phyloP scores from a whole-genome alignment of 2,888 invertebrate species.

The Eilema griseolum region DNA sequence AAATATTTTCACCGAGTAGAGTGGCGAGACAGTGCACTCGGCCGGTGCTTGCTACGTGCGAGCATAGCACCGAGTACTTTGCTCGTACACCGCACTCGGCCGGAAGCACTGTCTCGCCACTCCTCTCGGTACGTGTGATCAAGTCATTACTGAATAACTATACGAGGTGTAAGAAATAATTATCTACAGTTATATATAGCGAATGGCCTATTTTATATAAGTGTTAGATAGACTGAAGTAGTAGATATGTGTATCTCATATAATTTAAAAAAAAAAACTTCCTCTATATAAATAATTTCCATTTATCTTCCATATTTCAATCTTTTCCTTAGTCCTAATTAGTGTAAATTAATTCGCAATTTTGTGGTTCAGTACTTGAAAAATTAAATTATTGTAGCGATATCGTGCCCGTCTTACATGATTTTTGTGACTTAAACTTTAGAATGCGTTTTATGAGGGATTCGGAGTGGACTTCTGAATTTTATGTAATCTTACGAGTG shows the following conservation, averaged over 20 bases:
- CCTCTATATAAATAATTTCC: conserved; percentile 27
- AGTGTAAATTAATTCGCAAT: conserved; percentile 26
- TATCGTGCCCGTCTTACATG: not conserved
- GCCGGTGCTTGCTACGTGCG: no score
- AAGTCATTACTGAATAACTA: not conserved
- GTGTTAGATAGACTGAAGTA: conserved; percentile 72
- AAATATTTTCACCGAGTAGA: no score
- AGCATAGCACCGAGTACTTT: no score
- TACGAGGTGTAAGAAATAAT: conserved; percentile 17
- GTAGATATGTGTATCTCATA: conserved; percentile 44
- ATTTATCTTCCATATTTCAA: conserved; percentile 40
- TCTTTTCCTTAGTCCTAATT: conserved; percentile 31
- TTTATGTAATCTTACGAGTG: conserved; percentile 40
- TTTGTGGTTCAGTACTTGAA: conserved; percentile 27
- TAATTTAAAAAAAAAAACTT: conserved; percentile 35
- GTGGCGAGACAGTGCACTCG: no score
- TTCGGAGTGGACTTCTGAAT: not conserved
- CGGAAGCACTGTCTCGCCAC: no score
- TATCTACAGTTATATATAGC: conserved; percentile 37
- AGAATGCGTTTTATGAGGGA: not conserved
- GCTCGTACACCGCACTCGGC: no score
- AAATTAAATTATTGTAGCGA: not conserved
- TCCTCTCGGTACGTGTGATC: no score
- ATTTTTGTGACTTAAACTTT: conserved; percentile 7
- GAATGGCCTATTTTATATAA: conserved; percentile 72